Evolutionary conservation across 64 coral and sea anemone genomes (phyloP).

Genomic region (Pocillopora verrucosa): DNA sequence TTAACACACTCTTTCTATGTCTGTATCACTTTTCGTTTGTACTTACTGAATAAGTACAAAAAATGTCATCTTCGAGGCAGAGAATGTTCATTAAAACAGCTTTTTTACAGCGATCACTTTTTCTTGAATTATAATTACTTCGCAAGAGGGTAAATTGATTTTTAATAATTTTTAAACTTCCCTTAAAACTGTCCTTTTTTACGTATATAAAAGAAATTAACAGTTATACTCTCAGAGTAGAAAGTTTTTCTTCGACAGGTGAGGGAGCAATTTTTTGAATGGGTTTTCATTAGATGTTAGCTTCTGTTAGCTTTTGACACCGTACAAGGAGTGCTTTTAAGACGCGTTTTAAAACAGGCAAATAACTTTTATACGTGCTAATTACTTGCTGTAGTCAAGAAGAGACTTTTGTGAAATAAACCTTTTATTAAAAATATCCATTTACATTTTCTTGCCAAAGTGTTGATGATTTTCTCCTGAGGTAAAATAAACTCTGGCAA

Average conservation of each 20-base stretch:
- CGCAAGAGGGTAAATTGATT: background rate
- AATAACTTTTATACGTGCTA: background rate
- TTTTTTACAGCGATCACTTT: background rate
- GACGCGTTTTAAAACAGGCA: background rate
- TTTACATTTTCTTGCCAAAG: background rate
- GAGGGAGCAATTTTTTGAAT: background rate
- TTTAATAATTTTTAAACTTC: background rate
- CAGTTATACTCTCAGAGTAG: background rate
- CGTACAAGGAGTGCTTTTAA: background rate
- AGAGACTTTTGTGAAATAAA: background rate
- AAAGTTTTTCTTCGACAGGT: background rate
- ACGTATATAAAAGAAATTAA: background rate
- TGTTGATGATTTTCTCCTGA: background rate
- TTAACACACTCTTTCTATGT: background rate
- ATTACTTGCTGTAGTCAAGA: background rate
- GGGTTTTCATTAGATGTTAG: background rate
- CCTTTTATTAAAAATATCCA: background rate
- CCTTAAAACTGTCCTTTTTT: background rate
- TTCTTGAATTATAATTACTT: background rate
- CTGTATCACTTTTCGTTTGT: background rate
- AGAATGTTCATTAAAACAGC: background rate
- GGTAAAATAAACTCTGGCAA: background rate
- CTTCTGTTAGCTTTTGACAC: background rate
- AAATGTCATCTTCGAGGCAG: background rate
- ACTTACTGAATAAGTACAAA: background rate